phyloP scores from a whole-genome alignment of 2,888 invertebrate species.

The Pasiphila rectangulata region DNA sequence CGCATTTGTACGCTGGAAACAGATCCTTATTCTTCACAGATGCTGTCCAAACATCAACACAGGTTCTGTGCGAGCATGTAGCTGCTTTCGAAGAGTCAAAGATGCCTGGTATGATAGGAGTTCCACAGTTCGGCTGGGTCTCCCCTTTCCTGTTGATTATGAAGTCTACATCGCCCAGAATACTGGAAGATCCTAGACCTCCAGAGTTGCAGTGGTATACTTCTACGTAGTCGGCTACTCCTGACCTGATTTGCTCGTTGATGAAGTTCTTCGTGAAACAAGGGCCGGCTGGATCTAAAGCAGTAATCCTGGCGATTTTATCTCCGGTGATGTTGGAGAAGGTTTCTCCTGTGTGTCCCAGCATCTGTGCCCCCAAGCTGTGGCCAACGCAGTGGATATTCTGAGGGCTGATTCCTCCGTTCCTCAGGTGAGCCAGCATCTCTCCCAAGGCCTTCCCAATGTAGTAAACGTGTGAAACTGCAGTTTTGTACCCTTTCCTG shows the following conservation, averaged over 20 bases:
- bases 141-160: constrained; percentile 72
- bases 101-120: constrained; percentile 50
- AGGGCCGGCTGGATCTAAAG: constrained; percentile 35
- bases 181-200: constrained; percentile 51
- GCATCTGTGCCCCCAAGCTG: constrained; percentile 38
- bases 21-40: constrained; percentile 47
- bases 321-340: constrained; percentile 25
- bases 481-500: constrained; percentile 35
- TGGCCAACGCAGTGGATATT: constrained; percentile 37
- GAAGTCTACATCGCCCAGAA: constrained; percentile 68
- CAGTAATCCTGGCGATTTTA: constrained; percentile 33
- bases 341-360: constrained; percentile 26
- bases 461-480: constrained; percentile 37
- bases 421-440: constrained; percentile 28
- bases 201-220: constrained; percentile 73
- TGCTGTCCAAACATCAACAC: constrained; percentile 50
- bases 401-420: constrained; percentile 29
- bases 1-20: constrained; percentile 51
- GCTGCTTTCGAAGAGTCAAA: constrained; percentile 54
- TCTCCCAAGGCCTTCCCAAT: constrained; percentile 34
- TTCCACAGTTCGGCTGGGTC: constrained; percentile 74
- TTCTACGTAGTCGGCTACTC: constrained; percentile 71
- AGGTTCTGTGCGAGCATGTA: constrained; percentile 53
- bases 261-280: constrained; percentile 30
- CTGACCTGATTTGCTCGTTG: constrained; percentile 52